These are phyloP conservation scores for Colistium nudipinnis DNA, from an alignment of 2,113 vertebrate species.

Conservation along the genomic window DNA sequence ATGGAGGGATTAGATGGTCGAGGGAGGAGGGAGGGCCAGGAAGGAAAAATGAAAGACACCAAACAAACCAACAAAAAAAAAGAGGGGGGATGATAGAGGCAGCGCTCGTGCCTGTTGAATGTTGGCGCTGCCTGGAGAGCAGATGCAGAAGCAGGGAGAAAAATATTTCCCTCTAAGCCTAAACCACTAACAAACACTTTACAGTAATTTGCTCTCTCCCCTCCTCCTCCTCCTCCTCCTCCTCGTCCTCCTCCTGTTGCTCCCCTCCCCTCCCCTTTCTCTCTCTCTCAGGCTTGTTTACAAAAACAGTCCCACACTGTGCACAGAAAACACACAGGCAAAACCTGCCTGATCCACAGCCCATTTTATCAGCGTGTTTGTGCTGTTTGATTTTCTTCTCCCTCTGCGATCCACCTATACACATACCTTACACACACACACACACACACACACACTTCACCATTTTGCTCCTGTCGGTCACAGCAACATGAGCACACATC, in stretches of 20 bases:
- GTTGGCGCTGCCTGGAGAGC: conserved; percentile 64
- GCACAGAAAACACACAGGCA: conserved; percentile 57
- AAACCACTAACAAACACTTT: conserved; percentile 70
- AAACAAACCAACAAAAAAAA: not conserved
- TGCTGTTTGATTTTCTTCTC: conserved; percentile 45
- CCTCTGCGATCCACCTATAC: conserved; percentile 22
- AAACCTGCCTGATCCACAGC: conserved; percentile 56
- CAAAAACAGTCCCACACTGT: conserved; percentile 70
- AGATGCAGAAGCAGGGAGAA: conserved; percentile 60
- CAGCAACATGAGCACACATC: conserved; percentile 54
- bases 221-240: conserved; percentile 47
- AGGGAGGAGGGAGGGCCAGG: conserved; percentile 2
- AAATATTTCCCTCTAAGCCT: conserved; percentile 71
- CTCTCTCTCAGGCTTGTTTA: conserved; percentile 69
- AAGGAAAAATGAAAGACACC: conserved; percentile 28
- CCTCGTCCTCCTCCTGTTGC: conserved; percentile 56
- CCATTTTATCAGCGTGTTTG: conserved; percentile 28
- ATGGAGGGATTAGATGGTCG: conserved; percentile 55
- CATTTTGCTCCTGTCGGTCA: conserved; percentile 44
- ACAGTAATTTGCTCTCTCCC: conserved; percentile 70
- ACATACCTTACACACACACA: conserved; percentile 21
- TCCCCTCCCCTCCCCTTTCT: conserved; percentile 45
- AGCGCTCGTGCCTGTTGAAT: conserved; percentile 78
- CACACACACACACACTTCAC: conserved; percentile 4
- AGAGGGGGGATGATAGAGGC: conserved; percentile 18